Evolutionary conservation across 2,888 invertebrate species (phyloP).

Genomic region (Dynastes maya): DNA sequence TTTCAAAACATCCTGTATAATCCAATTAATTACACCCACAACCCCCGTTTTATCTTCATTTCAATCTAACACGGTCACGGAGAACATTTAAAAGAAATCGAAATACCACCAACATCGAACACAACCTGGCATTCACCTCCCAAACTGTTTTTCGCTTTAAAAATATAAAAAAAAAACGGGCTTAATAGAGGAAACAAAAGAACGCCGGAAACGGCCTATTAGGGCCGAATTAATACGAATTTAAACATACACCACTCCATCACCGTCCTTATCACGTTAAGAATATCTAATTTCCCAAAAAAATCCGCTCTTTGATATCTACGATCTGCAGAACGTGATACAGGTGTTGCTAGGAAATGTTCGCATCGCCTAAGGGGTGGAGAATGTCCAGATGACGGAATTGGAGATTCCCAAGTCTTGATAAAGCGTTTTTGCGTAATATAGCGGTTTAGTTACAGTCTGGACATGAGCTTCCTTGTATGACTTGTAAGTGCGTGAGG

Average conservation of each 20-base stretch:
- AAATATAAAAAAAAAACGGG: neutral
- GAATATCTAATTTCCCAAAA: constrained; percentile 42
- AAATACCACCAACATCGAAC: neutral
- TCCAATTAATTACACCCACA: too few relatives aligned
- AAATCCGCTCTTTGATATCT: neutral
- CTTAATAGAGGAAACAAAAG: neutral
- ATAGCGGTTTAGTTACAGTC: too few relatives aligned
- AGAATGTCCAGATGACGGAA: too few relatives aligned
- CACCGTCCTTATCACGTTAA: constrained; percentile 15
- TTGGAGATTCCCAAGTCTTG: too few relatives aligned
- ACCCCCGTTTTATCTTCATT: neutral
- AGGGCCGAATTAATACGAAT: constrained; percentile 55
- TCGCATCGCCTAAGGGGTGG: too few relatives aligned
- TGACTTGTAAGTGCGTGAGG: too few relatives aligned
- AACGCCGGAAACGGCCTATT: constrained; percentile 55
- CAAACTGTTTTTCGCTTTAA: neutral
- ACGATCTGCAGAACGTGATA: neutral
- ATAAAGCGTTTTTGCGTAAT: too few relatives aligned
- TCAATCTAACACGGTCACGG: neutral
- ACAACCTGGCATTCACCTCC: neutral
- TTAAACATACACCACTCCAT: constrained; percentile 47
- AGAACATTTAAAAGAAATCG: neutral
- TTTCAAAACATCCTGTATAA: too few relatives aligned
- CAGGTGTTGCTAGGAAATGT: too few relatives aligned
- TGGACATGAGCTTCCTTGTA: too few relatives aligned